A percentile compares a stretch with the other conserved stretches of the same genome.
These are phyloP conservation scores for Dolichomitus sp. DNA, from an alignment of 2,888 invertebrate species.

Conservation along the genomic window DNA sequence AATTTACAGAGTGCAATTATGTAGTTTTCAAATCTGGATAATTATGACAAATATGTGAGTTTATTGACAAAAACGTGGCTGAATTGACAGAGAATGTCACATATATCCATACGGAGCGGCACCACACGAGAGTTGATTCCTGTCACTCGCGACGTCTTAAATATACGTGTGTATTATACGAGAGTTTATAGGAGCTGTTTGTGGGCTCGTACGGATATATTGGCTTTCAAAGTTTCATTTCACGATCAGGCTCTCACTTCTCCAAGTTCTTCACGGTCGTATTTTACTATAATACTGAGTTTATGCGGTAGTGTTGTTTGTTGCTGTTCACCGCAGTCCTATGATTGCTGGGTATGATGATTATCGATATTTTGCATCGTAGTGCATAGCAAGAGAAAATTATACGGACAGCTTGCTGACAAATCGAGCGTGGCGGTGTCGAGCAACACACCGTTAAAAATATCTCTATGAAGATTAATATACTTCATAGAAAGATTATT, in stretches of 20 bases:
- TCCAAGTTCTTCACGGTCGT: constrained; percentile 19
- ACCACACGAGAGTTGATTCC: constrained; percentile 25
- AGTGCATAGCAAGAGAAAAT: not conserved
- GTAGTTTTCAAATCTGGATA: not conserved
- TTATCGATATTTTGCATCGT: constrained; percentile 57
- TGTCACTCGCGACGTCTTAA: constrained; percentile 16
- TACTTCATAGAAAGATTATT: too few relatives aligned
- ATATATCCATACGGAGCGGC: not conserved
- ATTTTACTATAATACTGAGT: not conserved
- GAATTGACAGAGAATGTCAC: not conserved
- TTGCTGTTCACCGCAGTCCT: constrained; percentile 44
- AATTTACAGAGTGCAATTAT: not conserved
- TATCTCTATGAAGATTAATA: constrained; percentile 4
- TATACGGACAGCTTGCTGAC: constrained; percentile 26
- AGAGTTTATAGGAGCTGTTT: constrained; percentile 14
- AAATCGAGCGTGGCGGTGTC: constrained; percentile 38
- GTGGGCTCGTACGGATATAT: constrained; percentile 45
- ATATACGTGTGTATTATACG: constrained; percentile 32
- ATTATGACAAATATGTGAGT: not conserved
- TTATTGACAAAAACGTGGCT: not conserved
- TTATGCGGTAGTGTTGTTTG: not conserved
- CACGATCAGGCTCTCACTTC: constrained; percentile 44
- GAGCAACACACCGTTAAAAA: constrained; percentile 13
- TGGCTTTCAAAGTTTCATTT: constrained; percentile 51
- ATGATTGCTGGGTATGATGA: constrained; percentile 41